Evolutionary conservation across 2,113 vertebrate species (phyloP).

Genomic region (Psettodes erumei): DNA sequence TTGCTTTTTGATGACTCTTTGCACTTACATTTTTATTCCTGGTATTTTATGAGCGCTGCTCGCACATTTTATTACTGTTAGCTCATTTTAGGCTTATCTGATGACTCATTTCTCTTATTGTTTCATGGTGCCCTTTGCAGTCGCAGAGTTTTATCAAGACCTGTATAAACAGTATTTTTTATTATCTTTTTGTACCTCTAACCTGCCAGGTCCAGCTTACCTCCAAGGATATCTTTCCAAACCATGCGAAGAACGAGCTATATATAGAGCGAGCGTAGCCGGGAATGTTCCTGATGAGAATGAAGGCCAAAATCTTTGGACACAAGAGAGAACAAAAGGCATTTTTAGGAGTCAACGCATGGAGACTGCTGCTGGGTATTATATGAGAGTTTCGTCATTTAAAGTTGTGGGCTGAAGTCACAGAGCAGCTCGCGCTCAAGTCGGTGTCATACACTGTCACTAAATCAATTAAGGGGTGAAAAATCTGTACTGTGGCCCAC

Average conservation of each 20-base stretch:
- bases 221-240: conserved; percentile 97
- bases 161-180: background rate
- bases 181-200: background rate
- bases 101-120: background rate
- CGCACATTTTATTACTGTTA: background rate
- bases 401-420: background rate
- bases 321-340: conserved; percentile 24
- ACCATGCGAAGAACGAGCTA: conserved; percentile 99
- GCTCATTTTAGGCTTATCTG: background rate
- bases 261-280: conserved; percentile 94
- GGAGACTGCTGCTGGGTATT: background rate
- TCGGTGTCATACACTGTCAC: background rate
- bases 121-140: background rate
- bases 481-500: too few species aligned
- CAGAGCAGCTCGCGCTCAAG: background rate
- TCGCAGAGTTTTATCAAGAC: too few species aligned
- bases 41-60: background rate
- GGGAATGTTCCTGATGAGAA: conserved; percentile 97
- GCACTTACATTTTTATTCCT: background rate
- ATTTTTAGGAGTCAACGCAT: conserved; percentile 16
- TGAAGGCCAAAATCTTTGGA: conserved; percentile 93
- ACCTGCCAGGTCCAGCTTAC: conserved; percentile 76
- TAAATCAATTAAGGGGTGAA: background rate
- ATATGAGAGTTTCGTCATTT: background rate
- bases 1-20: background rate